Evolutionary conservation across 2,113 vertebrate genomes (phyloP).

Genomic region (Apodemus speciosus): DNA sequence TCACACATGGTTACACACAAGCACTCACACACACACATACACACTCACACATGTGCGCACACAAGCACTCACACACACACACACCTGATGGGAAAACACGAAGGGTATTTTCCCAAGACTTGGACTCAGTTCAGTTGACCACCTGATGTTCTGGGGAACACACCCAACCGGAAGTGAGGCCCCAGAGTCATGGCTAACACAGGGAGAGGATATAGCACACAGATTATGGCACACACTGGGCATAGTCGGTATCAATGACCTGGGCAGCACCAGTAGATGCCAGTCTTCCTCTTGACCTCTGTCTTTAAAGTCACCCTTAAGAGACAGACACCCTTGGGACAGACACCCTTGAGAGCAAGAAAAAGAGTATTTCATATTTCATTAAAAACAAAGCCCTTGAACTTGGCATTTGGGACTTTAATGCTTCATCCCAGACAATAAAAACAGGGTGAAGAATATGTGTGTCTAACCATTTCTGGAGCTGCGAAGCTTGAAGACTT

Average conservation of each 20-base stretch:
- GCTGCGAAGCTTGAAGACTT: not conserved
- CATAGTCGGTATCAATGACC: not conserved
- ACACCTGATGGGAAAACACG: not conserved
- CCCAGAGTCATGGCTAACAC: not conserved
- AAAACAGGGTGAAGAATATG: too few species aligned
- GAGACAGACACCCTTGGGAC: not conserved
- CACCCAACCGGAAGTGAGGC: not conserved
- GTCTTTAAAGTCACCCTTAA: not conserved
- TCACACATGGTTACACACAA: not conserved
- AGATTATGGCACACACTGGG: not conserved
- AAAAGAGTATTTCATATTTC: not conserved
- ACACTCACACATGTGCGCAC: not conserved
- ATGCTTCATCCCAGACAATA: not conserved
- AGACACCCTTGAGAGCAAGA: not conserved
- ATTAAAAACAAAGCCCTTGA: not conserved
- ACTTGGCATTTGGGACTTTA: not conserved
- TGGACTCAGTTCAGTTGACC: too few species aligned
- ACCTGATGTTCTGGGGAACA: accelerated
- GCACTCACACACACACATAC: not conserved
- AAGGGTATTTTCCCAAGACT: not conserved
- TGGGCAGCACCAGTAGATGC: accelerated
- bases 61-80: not conserved
- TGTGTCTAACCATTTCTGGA: constrained; percentile 5
- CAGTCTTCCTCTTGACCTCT: not conserved
- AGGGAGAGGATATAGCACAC: not conserved